Conservation (phyloP, 2,888 invertebrate species). For the Acanthosepion pharaonis region DNA sequence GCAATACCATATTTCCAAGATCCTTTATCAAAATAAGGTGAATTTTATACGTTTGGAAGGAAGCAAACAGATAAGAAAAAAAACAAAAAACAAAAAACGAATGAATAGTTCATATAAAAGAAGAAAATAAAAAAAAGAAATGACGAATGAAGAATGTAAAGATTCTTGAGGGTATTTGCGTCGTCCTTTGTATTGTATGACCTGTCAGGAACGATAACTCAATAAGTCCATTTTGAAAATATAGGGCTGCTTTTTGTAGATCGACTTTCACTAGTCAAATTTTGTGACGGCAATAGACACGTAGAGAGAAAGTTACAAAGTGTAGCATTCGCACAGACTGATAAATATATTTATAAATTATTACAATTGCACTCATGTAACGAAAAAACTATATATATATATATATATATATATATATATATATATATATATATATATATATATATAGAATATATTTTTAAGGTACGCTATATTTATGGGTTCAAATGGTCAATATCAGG, state of each 20-base stretch:
- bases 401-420: no score
- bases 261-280: neutral
- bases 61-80: neutral
- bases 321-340: no score
- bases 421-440: no score
- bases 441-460: no score
- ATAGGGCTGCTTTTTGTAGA: neutral
- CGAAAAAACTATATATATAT: no score
- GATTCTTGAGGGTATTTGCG: neutral
- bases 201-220: conserved; percentile 33
- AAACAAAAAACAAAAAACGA: no score
- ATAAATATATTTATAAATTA: no score
- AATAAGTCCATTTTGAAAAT: neutral
- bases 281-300: neutral
- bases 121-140: neutral
- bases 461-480: no score
- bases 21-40: neutral
- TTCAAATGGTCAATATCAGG: no score
- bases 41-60: neutral
- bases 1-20: neutral
- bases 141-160: neutral
- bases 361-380: no score
- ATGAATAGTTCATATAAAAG: no score
- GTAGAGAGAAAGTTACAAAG: no score
- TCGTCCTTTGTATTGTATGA: neutral